Evolutionary conservation across 2,113 vertebrate genomes (phyloP).

Genomic region (Podarcis raffonei): DNA sequence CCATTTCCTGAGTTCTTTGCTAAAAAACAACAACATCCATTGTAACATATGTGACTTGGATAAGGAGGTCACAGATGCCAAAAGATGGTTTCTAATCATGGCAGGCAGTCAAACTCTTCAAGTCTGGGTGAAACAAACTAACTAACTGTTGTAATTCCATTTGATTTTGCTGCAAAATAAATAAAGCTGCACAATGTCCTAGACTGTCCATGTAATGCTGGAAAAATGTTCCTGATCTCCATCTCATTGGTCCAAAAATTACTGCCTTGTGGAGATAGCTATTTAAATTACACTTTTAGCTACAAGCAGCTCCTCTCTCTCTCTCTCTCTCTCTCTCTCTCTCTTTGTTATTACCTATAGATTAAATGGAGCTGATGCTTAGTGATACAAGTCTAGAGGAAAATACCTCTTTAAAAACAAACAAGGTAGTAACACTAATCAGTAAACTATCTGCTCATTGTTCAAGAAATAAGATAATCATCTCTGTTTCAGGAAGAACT

Average conservation of each 20-base stretch:
- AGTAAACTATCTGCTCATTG: slow-evolving; percentile 6
- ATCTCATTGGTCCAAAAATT: slow-evolving; percentile 4
- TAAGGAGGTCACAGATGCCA: slow-evolving; percentile 9
- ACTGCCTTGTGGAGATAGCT: slow-evolving; percentile 32
- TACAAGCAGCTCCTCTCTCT: slow-evolving; percentile 9
- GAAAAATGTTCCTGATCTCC: slow-evolving; percentile 25
- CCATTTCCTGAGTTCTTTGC: slow-evolving; percentile 28
- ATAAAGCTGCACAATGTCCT: background rate
- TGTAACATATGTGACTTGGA: slow-evolving; percentile 13
- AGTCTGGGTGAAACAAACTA: slow-evolving; percentile 2
- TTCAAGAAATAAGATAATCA: background rate
- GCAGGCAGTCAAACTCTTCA: slow-evolving; percentile 31
- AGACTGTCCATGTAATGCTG: slow-evolving; percentile 8
- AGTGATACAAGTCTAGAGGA: background rate
- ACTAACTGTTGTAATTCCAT: slow-evolving; percentile 10
- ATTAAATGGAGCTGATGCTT: background rate
- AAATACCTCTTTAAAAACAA: slow-evolving; percentile 12
- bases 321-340: slow-evolving; percentile 12
- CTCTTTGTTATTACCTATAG: background rate
- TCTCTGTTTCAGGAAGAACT: background rate
- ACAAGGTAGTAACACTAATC: background rate
- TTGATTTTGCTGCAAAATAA: slow-evolving; percentile 32
- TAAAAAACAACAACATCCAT: background rate
- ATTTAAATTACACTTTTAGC: background rate
- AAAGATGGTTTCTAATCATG: slow-evolving; percentile 22